Percentiles rank a stretch among this genome's conserved stretches.
phyloP scores from a whole-genome alignment of 2,113 vertebrate species.

The Ictalurus punctatus region DNA sequence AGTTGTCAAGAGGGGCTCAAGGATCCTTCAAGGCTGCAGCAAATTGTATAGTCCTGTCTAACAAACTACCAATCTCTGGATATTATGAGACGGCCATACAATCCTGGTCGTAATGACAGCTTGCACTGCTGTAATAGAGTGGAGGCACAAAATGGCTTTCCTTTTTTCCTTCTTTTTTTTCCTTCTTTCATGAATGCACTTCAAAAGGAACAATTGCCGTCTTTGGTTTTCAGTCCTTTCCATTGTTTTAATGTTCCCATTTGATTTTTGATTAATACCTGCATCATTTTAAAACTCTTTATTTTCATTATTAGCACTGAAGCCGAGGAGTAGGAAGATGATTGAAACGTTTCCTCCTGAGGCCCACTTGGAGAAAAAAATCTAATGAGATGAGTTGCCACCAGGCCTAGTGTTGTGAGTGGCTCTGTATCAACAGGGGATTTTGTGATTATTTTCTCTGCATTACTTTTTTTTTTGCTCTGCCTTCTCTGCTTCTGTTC shows the following conservation, averaged over 20 bases:
- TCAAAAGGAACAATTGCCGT: slow-evolving; percentile 68
- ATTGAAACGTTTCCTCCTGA: slow-evolving; percentile 66
- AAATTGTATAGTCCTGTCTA: slow-evolving; percentile 78
- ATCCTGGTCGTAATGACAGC: slow-evolving; percentile 71
- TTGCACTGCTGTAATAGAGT: slow-evolving; percentile 70
- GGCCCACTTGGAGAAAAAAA: slow-evolving; percentile 57
- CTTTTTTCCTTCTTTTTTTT: slow-evolving; percentile 21
- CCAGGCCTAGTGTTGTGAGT: slow-evolving; percentile 63
- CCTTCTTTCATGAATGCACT: slow-evolving; percentile 48
- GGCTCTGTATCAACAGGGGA: slow-evolving; percentile 69
- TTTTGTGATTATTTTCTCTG: slow-evolving; percentile 63
- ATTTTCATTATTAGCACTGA: slow-evolving; percentile 53
- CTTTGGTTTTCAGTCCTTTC: slow-evolving; percentile 52
- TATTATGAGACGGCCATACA: slow-evolving; percentile 75
- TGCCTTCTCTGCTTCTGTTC: background rate
- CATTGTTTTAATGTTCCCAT: slow-evolving; percentile 53
- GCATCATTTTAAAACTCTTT: slow-evolving; percentile 56
- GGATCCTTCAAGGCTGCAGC: slow-evolving; percentile 74
- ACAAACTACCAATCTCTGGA: slow-evolving; percentile 77
- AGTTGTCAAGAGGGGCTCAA: slow-evolving; percentile 72
- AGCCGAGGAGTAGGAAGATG: slow-evolving; percentile 60
- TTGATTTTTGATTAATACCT: slow-evolving; percentile 68
- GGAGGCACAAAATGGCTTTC: slow-evolving; percentile 69
- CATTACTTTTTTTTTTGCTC: slow-evolving; percentile 27
- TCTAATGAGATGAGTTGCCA: slow-evolving; percentile 68